A percentile compares a stretch with the other conserved stretches of the same genome.
phyloP scores from a whole-genome alignment of 92 coral and sea anemone genomes.

The Isaurus tuberculatus region DNA sequence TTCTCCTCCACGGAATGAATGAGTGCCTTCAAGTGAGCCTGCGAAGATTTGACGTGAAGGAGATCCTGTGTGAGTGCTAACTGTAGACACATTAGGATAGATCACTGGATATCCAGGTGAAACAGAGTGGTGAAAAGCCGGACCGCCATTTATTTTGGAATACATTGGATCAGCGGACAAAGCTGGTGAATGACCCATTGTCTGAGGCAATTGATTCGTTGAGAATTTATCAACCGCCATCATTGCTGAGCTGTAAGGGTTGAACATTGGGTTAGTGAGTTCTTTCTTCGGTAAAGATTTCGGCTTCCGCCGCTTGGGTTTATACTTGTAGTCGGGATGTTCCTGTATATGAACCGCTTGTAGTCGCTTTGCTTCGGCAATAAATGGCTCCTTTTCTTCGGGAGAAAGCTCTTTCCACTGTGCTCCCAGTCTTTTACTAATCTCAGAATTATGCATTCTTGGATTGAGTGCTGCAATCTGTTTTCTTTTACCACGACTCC shows the following conservation, averaged over 20 bases:
- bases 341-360: slow-evolving; percentile 99
- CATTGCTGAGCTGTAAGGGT: slow-evolving; percentile 94
- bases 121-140: slow-evolving; percentile 94
- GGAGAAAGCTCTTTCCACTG: slow-evolving; percentile 98
- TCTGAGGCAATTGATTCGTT: slow-evolving; percentile 96
- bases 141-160: slow-evolving; percentile 94
- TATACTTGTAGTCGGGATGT: slow-evolving; percentile 99
- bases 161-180: slow-evolving; percentile 97
- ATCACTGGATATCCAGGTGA: slow-evolving; percentile 93
- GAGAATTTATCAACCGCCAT: slow-evolving; percentile 98
- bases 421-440: slow-evolving; percentile 96
- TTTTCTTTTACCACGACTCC: slow-evolving; percentile 99
- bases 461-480: slow-evolving; percentile 95
- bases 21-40: slow-evolving; percentile 83
- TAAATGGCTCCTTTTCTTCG: slow-evolving; percentile 98
- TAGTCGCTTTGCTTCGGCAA: slow-evolving; percentile 98
- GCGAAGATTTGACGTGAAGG: slow-evolving; percentile 91
- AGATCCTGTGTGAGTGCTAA: slow-evolving; percentile 75
- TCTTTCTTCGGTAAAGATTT: slow-evolving; percentile 97
- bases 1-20: slow-evolving; percentile 89
- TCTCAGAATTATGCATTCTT: slow-evolving; percentile 99
- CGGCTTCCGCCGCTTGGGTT: slow-evolving; percentile 97
- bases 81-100: slow-evolving; percentile 86
- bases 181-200: slow-evolving; percentile 97
- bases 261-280: slow-evolving; percentile 86